A percentile compares a stretch with the other conserved stretches of the same genome.
Evolutionary conservation across 2,888 invertebrate species (phyloP).

Genomic region (Plebejus argus): DNA sequence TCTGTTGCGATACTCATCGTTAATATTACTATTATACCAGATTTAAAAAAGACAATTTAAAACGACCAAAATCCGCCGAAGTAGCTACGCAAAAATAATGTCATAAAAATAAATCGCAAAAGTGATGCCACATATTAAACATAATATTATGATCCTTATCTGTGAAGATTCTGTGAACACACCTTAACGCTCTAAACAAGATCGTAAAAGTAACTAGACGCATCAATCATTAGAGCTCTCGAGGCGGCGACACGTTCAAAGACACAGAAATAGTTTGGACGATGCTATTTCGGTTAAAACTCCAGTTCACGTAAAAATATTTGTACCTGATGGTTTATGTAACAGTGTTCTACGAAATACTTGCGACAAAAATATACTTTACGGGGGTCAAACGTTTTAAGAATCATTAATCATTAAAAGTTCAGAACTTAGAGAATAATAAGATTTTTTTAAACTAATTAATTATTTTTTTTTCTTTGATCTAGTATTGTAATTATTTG

Average conservation of each 20-base stretch:
- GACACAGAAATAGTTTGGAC: conserved; percentile 43
- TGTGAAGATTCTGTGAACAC: conserved; percentile 21
- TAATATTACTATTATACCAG: background rate
- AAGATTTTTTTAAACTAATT: too few relatives aligned
- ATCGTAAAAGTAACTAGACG: conserved; percentile 42
- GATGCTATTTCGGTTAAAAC: conserved; percentile 61
- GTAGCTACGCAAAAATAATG: background rate
- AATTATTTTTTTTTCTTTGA: too few relatives aligned
- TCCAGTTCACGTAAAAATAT: conserved; percentile 36
- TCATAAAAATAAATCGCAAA: background rate
- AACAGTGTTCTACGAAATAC: background rate
- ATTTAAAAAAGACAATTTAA: background rate
- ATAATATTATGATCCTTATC: background rate
- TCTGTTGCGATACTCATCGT: too few relatives aligned
- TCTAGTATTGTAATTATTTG: too few relatives aligned
- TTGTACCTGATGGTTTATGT: conserved; percentile 24
- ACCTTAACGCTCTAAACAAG: conserved; percentile 37
- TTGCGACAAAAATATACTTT: background rate
- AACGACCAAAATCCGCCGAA: background rate
- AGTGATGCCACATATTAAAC: background rate
- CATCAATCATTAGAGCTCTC: conserved; percentile 44
- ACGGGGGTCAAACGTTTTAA: background rate
- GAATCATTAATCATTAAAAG: background rate
- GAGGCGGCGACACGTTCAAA: conserved; percentile 58
- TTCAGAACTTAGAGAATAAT: background rate